Percentiles rank a stretch among this genome's conserved stretches.
Conservation (phyloP, 2,113 vertebrate species). For the Tenrec ecaudatus region DNA sequence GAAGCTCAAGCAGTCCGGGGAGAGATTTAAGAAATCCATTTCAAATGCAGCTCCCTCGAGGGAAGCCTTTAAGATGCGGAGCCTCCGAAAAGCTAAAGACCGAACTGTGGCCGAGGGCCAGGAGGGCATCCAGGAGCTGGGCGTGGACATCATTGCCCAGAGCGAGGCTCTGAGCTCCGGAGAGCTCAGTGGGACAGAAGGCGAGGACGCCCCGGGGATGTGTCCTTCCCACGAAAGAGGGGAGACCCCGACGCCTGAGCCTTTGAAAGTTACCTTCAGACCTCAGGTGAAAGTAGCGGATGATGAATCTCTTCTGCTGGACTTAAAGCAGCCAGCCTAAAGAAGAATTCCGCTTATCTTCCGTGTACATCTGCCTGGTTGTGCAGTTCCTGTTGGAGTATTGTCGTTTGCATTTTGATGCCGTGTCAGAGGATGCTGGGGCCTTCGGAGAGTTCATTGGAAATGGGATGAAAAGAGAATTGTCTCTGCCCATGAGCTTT, state of each 20-base stretch:
- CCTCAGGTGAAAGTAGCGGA: constrained; percentile 88
- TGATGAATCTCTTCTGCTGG: constrained; percentile 87
- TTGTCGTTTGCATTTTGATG: constrained; percentile 6
- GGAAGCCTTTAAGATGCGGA: constrained; percentile 92
- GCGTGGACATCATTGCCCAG: constrained; percentile 74
- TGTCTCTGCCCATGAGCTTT: too few species aligned
- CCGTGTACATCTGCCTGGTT: background rate
- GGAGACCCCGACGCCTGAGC: constrained; percentile 79
- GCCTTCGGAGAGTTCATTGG: too few species aligned
- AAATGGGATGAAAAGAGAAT: too few species aligned
- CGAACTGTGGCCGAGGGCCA: constrained; percentile 89
- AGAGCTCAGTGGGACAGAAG: constrained; percentile 90
- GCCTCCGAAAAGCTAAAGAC: constrained; percentile 91
- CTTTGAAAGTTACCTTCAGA: constrained; percentile 84
- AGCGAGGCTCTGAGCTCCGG: constrained; percentile 87
- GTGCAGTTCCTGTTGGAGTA: constrained; percentile 8
- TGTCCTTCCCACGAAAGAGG: constrained; percentile 80
- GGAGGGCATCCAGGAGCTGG: constrained; percentile 89
- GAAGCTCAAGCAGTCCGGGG: constrained; percentile 91
- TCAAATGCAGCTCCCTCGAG: constrained; percentile 93
- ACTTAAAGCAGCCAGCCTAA: constrained; percentile 93
- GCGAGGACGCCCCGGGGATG: constrained; percentile 86
- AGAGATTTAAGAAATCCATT: constrained; percentile 93
- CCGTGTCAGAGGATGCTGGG: background rate
- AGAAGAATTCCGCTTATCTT: background rate